Base-by-base conservation (phyloP, 2,888 invertebrate species). In the Hartigia nigra region DNA sequence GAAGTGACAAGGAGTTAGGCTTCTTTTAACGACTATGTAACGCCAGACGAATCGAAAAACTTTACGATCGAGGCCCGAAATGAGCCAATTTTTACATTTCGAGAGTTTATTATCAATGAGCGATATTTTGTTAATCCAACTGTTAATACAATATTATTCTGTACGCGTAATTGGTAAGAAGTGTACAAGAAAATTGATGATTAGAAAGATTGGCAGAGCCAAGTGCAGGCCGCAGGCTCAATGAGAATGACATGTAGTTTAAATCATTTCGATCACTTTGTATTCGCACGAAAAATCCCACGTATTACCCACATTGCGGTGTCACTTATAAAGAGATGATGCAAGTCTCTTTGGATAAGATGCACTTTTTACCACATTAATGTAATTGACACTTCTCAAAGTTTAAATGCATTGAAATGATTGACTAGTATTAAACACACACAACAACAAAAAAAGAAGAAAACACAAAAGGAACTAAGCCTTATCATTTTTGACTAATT, bases 1-100 rank as follows among this genome's bases (percentile, higher is more conserved):
- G 90, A 90, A 69, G 89, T 90, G 75, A 88, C 89, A 55, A 87
- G 89, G 76, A 90, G 90, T 84, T 90, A 90, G 88, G 82, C 85
- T 84, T 81, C 81, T 82, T 80, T 81, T 34, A 82, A 81, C 76
- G 78, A 70, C 74, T 12, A 75, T 23, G 55, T 55, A 55, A 55
- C 23, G 55, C 23, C 55, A 55, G 55, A 34, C 72, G 74, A 79
- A 76, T 74, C 76, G 55, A 34, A 72, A 34, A 79, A 79, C 74
- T 79, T 76, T 76, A 12, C 69, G 74, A 69, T 37, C 4, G 74
- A 70, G 37, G 70, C 76, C 23, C 77, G 78, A 76, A 80, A 82
- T 77, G 82, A 31, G 83, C 81, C 82, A 80, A 85, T 84, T 88
- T 90, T 88, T 87, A 85, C 86, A 89, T 87, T 87, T 87, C 83